Evolutionary conservation across 2,888 invertebrate genomes (phyloP).

Genomic region (Marasmarcha lunaedactyla): DNA sequence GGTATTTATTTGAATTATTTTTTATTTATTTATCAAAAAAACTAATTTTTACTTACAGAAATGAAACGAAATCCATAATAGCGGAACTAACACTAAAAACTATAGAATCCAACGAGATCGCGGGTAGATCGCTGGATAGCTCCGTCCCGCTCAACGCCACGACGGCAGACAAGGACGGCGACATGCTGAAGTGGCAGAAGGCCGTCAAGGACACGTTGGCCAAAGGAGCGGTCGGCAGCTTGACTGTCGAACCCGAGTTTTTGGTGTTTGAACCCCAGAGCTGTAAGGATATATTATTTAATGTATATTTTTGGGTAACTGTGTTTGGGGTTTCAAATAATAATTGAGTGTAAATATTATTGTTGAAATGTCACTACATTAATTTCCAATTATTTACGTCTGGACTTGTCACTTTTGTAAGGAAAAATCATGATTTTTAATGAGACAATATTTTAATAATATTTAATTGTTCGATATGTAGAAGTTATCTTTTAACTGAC

Average conservation of each 20-base stretch:
- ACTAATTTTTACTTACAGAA: constrained; percentile 29
- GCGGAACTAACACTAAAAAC: constrained; percentile 82
- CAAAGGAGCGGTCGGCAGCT: constrained; percentile 80
- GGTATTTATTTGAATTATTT: too few species aligned
- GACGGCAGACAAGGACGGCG: constrained; percentile 26
- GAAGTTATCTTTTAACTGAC: too few species aligned
- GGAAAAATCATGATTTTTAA: too few species aligned
- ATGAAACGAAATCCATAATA: constrained; percentile 75
- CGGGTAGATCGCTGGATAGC: constrained; percentile 42
- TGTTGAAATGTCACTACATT: too few species aligned
- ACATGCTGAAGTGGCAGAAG: constrained; percentile 51
- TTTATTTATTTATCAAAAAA: too few species aligned
- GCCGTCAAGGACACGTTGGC: constrained; percentile 78
- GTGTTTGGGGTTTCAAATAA: background rate
- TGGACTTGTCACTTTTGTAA: too few species aligned
- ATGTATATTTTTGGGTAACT: background rate
- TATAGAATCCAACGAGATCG: constrained; percentile 76
- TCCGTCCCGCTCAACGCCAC: constrained; percentile 16
- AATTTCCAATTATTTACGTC: too few species aligned
- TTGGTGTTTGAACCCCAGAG: constrained; percentile 78
- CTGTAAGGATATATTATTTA: constrained; percentile 64
- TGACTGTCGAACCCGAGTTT: constrained; percentile 86
- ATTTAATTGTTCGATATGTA: too few species aligned
- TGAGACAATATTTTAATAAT: too few species aligned
- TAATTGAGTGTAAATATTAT: background rate